phyloP scores from a whole-genome alignment of 2,888 invertebrate genomes.

The Asteroscopus sphinx region DNA sequence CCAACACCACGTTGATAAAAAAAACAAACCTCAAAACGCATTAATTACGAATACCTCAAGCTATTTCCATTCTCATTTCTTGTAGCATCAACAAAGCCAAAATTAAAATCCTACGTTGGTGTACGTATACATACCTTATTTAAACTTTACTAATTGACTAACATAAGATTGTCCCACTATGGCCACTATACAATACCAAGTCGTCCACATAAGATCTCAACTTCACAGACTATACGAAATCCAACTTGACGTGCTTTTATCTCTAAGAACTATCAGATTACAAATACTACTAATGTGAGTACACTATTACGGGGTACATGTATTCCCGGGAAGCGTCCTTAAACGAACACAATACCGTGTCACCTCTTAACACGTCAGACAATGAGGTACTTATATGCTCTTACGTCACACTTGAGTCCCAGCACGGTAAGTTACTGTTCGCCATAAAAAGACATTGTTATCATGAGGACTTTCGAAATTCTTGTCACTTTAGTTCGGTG shows the following conservation, averaged over 20 bases:
- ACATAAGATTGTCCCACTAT: too few relatives aligned
- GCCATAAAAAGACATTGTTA: slow-evolving; percentile 73
- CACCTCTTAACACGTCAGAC: slow-evolving; percentile 62
- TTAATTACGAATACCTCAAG: too few relatives aligned
- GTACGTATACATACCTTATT: too few relatives aligned
- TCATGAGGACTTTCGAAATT: slow-evolving; percentile 48
- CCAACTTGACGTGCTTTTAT: slow-evolving; percentile 22
- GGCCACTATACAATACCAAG: too few relatives aligned
- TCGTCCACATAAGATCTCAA: background rate
- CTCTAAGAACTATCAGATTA: slow-evolving; percentile 41
- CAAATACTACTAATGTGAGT: slow-evolving; percentile 34
- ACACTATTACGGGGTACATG: slow-evolving; percentile 39
- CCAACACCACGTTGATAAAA: too few relatives aligned
- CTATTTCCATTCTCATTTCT: too few relatives aligned
- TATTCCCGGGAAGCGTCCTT: slow-evolving; percentile 58
- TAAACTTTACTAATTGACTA: too few relatives aligned
- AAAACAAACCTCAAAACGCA: too few relatives aligned
- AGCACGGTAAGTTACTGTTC: slow-evolving; percentile 63
- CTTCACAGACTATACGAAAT: slow-evolving; percentile 5
- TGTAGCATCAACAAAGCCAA: too few relatives aligned
- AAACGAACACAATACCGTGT: slow-evolving; percentile 73
- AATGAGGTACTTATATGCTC: slow-evolving; percentile 65
- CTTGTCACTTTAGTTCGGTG: slow-evolving; percentile 28
- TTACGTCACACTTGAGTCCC: slow-evolving; percentile 59
- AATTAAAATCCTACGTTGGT: too few relatives aligned